These are phyloP conservation scores for Trogon surrucura DNA, from an alignment of 2,113 vertebrate species.

Conservation along the genomic window DNA sequence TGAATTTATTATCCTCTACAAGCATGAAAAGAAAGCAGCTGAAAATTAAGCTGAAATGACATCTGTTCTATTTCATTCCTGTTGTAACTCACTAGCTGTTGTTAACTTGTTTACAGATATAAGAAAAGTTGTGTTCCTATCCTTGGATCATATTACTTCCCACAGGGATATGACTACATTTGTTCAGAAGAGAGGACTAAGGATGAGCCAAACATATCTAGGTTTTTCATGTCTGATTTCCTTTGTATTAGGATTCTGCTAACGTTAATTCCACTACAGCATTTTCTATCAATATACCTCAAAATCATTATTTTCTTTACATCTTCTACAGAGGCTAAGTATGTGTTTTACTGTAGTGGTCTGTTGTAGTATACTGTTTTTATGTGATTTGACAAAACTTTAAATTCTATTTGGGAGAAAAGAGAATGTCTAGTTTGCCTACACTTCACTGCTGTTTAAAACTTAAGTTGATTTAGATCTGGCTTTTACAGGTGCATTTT, in stretches of 20 bases:
- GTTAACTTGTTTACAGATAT: slow-evolving; percentile 56
- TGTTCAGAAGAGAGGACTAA: neutral
- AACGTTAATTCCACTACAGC: neutral
- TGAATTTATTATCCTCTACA: slow-evolving; percentile 50
- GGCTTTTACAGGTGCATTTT: neutral
- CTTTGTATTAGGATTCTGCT: neutral
- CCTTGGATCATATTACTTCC: slow-evolving; percentile 34
- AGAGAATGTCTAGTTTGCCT: neutral
- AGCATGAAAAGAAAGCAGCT: slow-evolving; percentile 35
- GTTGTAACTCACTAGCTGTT: neutral
- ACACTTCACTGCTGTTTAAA: neutral
- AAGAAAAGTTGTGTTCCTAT: slow-evolving; percentile 21
- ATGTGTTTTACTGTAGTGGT: neutral
- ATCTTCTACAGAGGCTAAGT: neutral
- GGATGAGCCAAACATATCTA: neutral
- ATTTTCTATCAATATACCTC: neutral
- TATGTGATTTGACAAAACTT: neutral
- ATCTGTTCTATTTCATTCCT: slow-evolving; percentile 3
- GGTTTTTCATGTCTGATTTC: neutral
- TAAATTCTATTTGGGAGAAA: neutral
- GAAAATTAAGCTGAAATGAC: slow-evolving; percentile 49
- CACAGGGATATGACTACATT: neutral
- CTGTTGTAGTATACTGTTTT: neutral
- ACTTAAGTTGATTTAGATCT: neutral
- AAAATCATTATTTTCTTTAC: neutral